These are phyloP conservation scores for Tetrax tetrax DNA, from an alignment of 2,113 vertebrate genomes.

Conservation along the genomic window DNA sequence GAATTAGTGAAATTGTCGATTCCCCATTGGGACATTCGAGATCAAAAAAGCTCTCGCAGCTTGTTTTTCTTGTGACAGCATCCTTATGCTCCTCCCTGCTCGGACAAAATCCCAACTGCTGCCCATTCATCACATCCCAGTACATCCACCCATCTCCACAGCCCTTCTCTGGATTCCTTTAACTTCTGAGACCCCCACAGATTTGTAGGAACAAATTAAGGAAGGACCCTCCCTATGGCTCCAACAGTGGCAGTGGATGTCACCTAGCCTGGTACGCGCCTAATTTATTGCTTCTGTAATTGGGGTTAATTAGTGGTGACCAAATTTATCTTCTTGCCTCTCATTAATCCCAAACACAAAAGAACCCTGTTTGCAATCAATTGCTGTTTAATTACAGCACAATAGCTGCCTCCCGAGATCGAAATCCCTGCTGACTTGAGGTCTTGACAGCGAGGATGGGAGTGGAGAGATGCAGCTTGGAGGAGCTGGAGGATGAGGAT, in stretches of 20 bases:
- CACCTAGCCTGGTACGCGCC: neutral
- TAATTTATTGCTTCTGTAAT: slow-evolving; percentile 71
- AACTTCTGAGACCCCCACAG: neutral
- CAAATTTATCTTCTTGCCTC: slow-evolving; percentile 65
- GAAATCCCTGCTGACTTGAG: slow-evolving; percentile 29
- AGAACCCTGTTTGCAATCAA: slow-evolving; percentile 71
- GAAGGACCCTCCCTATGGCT: neutral
- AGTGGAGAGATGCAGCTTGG: neutral
- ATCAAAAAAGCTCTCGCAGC: neutral
- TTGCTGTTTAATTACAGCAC: slow-evolving; percentile 69
- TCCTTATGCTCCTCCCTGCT: neutral
- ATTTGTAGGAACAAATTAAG: neutral
- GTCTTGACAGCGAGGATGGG: neutral
- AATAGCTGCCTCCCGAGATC: slow-evolving; percentile 47
- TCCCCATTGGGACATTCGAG: neutral
- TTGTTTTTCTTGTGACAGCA: neutral
- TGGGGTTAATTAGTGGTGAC: slow-evolving; percentile 73
- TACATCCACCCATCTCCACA: neutral
- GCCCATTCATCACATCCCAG: neutral
- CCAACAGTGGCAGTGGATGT: neutral
- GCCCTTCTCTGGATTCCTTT: neutral
- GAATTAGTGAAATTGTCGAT: neutral
- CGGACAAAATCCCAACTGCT: neutral
- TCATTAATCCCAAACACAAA: slow-evolving; percentile 72
- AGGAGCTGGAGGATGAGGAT: neutral